phyloP scores from a whole-genome alignment of 2,797 vertebrate genomes.

The Perodicticus potto region DNA sequence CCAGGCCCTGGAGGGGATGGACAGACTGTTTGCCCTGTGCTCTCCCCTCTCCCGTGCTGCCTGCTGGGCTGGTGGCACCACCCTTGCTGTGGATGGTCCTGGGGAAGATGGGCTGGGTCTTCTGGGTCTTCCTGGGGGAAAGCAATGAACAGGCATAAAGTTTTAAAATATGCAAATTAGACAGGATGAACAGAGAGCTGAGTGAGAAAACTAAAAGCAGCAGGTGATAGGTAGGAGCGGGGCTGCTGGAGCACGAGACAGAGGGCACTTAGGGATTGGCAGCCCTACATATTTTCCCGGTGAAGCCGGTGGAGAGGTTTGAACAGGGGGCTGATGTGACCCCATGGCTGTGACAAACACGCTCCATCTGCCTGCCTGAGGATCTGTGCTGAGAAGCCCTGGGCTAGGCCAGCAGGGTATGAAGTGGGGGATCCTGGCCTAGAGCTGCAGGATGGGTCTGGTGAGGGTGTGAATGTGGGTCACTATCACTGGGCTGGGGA shows the following conservation, averaged over 20 bases:
- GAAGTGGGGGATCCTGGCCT: neutral
- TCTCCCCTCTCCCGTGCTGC: neutral
- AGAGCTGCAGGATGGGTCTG: neutral
- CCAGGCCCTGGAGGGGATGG: neutral
- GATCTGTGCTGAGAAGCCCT: too few relatives aligned
- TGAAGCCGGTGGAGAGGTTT: too few relatives aligned
- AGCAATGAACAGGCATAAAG: neutral
- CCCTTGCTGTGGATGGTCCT: neutral
- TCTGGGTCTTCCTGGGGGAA: neutral
- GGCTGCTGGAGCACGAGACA: too few relatives aligned
- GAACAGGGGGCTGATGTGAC: too few relatives aligned
- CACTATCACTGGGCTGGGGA: accelerated
- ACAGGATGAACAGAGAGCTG: neutral
- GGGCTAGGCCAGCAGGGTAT: too few relatives aligned
- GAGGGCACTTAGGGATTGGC: too few relatives aligned
- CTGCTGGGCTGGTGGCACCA: neutral
- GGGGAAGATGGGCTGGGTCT: neutral
- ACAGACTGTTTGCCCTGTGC: neutral
- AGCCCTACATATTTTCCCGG: too few relatives aligned
- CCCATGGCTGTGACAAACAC: too few relatives aligned
- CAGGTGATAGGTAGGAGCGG: neutral
- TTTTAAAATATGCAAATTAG: neutral
- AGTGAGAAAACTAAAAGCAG: neutral
- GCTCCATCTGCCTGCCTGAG: too few relatives aligned
- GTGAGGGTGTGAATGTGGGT: neutral